Base-by-base conservation (phyloP, 2,888 invertebrate species). In the Pollenia griseotomentosa region DNA sequence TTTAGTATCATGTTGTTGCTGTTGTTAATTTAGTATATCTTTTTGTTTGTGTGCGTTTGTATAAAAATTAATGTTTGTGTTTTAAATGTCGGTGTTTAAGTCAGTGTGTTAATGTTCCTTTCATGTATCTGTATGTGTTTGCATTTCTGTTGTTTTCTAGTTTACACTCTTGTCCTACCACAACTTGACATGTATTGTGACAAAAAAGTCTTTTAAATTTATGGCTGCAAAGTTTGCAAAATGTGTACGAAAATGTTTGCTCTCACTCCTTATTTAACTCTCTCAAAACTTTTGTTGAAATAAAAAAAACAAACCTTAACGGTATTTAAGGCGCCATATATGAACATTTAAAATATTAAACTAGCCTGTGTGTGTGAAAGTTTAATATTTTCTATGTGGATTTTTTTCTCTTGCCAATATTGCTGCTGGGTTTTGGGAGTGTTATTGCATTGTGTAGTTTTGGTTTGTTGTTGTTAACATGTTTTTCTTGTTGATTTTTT, bases 151-250 rank as follows among this genome's bases (percentile, higher is more conserved):
- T 81, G 73, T 48, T 81, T 71, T 61, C 48, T 40, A 80, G 87
- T 89, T 88, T 82, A 85, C 88, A 87, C 88, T 79, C 88, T 86
- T 88, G 89, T 89, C 88, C 89, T 89, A 89, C 88, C 89, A 71
- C 89, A 89, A 88, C 83, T 74, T 86, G 77, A 87, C 88, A 87
- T 84, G 85, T 80, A 86, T 88, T 86, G 86, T 73, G 73, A 63
- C 74, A 66, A 74, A 77, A 16, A 53, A 19, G 44, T 80, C 79
- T 74, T 83, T 86, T 51, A 83, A 80, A 33, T 33, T 80, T 78
- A 81, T 81, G 44, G 81, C 16, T 23, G 40, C 16, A 42, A 77
- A 55, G 7, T 66, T 1, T 51, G 5, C 16, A 40, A 19, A 40
- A 55, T 55, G 53, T 11, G 51, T 11, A 42, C 44, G 33, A 33